Conservation (phyloP, 2,888 invertebrate species). For the Acrobasis repandana region DNA sequence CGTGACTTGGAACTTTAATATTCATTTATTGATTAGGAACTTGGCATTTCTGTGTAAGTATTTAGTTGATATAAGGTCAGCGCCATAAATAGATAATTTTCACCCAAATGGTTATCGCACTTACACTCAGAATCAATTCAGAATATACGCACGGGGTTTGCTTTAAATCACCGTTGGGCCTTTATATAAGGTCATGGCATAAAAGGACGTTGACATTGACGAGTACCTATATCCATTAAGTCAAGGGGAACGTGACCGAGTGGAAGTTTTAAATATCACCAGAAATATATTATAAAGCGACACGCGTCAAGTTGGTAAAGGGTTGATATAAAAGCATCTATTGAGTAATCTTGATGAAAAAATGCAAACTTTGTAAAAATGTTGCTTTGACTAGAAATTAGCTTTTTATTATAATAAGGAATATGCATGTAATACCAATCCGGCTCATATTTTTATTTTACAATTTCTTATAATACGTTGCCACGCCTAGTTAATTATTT, state of each 20-base stretch:
- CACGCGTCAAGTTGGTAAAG: slow-evolving; percentile 10
- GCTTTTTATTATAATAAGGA: no score
- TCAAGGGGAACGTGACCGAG: slow-evolving; percentile 62
- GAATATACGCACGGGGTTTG: not conserved
- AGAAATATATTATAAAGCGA: slow-evolving; percentile 19
- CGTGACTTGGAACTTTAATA: no score
- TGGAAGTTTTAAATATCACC: slow-evolving; percentile 34
- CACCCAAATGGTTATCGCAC: not conserved
- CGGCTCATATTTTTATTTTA: no score
- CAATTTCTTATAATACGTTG: no score
- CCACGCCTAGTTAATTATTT: no score
- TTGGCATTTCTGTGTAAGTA: no score
- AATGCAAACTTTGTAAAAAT: not conserved
- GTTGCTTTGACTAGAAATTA: no score
- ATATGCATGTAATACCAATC: no score
- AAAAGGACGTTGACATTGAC: slow-evolving; percentile 61
- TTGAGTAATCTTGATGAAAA: not conserved
- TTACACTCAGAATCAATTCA: not conserved
- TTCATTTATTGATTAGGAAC: no score
- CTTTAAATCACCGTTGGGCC: slow-evolving; percentile 30
- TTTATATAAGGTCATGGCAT: slow-evolving; percentile 54
- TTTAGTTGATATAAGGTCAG: no score
- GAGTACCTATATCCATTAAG: slow-evolving; percentile 38
- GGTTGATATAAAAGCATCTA: not conserved
- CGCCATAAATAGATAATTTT: not conserved